Conservation (phyloP, 2,888 invertebrate genomes). For the Agriotes lineatus region DNA sequence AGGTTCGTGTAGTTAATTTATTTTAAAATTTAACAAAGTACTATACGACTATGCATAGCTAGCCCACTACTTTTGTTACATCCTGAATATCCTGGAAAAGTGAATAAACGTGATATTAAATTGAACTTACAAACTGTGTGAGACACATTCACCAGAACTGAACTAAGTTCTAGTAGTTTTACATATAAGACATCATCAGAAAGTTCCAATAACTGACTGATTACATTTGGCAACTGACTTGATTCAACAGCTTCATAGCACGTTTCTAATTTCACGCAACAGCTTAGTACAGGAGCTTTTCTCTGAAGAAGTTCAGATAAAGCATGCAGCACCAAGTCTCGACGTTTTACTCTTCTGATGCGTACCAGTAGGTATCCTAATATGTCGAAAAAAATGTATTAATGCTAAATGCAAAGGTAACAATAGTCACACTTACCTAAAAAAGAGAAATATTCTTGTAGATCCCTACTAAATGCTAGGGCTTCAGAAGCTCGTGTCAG, state of each 20-base stretch:
- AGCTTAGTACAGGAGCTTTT: not conserved
- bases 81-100: no score
- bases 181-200: constrained; percentile 57
- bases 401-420: no score
- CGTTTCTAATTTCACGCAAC: constrained; percentile 43
- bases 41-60: no score
- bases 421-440: no score
- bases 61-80: no score
- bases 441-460: constrained; percentile 61
- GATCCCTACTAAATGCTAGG: constrained; percentile 47
- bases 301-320: constrained; percentile 28
- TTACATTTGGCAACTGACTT: constrained; percentile 60
- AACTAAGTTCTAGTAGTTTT: constrained; percentile 56
- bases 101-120: no score
- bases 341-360: constrained; percentile 35
- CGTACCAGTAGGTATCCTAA: constrained; percentile 53
- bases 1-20: no score
- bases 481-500: constrained; percentile 58
- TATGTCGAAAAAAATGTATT: no score
- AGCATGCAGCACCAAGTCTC: constrained; percentile 21
- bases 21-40: no score
- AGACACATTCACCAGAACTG: constrained; percentile 56
- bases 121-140: constrained; percentile 58
- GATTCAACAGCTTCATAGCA: constrained; percentile 55
- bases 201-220: constrained; percentile 58